phyloP scores from a whole-genome alignment of 1,140 invertebrate species.

The Trichonephila clavata region DNA sequence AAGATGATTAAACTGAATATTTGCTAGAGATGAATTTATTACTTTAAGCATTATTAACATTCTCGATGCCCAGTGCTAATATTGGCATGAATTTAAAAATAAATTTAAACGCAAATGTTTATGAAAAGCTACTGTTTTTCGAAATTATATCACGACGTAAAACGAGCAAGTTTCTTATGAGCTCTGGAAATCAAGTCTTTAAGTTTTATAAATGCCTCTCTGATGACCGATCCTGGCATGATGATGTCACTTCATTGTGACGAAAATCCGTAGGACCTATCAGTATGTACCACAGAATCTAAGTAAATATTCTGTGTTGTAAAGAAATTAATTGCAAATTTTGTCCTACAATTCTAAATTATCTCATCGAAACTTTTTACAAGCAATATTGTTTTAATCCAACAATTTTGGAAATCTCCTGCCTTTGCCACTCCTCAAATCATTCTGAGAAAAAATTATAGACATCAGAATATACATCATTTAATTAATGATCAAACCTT shows the following conservation, averaged over 20 bases:
- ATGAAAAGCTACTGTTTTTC: conserved; percentile 41
- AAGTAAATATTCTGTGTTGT: not conserved
- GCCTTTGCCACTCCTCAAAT: not conserved
- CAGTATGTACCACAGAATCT: not conserved
- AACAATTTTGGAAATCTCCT: not conserved
- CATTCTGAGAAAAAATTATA: no score
- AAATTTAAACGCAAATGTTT: conserved; percentile 40
- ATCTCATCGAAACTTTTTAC: conserved; percentile 4
- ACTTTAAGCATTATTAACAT: conserved; percentile 31
- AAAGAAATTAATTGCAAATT: not conserved
- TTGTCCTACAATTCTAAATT: not conserved
- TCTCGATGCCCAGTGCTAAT: not conserved
- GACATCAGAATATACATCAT: no score
- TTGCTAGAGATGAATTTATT: conserved; percentile 55
- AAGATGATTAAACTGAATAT: not conserved
- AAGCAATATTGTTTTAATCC: conserved; percentile 6
- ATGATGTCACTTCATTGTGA: conserved; percentile 48
- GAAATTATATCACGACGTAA: not conserved
- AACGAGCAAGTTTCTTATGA: not conserved
- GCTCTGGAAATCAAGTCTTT: not conserved
- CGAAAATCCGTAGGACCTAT: not conserved
- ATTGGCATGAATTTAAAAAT: not conserved
- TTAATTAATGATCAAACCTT: no score
- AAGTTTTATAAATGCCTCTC: conserved; percentile 48
- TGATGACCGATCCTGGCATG: conserved; percentile 38